Evolutionary conservation across 2,113 vertebrate species (phyloP), one percentile per base, ranked within the genome.

Genomic region (Apteryx owenii): DNA sequence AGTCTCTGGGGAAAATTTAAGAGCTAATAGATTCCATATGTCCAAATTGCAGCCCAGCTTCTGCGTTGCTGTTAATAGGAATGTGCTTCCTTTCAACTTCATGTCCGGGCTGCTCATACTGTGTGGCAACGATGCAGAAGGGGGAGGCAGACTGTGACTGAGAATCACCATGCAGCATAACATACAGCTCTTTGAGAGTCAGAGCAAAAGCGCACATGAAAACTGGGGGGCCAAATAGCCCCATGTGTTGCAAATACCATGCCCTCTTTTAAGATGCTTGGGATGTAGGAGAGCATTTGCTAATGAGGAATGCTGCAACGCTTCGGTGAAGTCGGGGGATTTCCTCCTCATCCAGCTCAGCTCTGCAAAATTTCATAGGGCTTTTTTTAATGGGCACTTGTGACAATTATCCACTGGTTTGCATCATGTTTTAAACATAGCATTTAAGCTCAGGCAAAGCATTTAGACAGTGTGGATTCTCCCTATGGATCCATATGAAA

Each of bases 41-140:
- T 60, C 71, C 44, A 17, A 73, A 82, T 19, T 19, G 16, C 44
- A 54, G 29, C 25, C 54, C 70, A 66, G 48, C 53, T 71, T 60
- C 88, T 66, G 56, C 51, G 5, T 29, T 51, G 15, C 72, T 58
- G 18, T 48, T 58, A 18, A 12, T 3, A 68, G 65, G 53, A 38
- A 65, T 2, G 2, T 17, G 21, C 10, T 42, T 48, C 28, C 60
- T 54, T 78, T 79, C 60, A 58, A 48, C 38, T 44, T 89, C 50
- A 36, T 2, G 1, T 42, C 36, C 2, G 0, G 60, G 38, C n/a
- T 25, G 42, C 70, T 89, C 58, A 15, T 9, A 21, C 0, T 0
- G 5, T 16, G 18, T 0, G 0, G 31, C 36, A 53, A 44, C 26
- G 81, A 15, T 42, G 15, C 20, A 29, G 36, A 53, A 85, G n/a